A percentile compares a stretch with the other conserved stretches of the same genome.
Evolutionary conservation across 2,888 invertebrate species (phyloP).

Genomic region (Tortrix viridana): DNA sequence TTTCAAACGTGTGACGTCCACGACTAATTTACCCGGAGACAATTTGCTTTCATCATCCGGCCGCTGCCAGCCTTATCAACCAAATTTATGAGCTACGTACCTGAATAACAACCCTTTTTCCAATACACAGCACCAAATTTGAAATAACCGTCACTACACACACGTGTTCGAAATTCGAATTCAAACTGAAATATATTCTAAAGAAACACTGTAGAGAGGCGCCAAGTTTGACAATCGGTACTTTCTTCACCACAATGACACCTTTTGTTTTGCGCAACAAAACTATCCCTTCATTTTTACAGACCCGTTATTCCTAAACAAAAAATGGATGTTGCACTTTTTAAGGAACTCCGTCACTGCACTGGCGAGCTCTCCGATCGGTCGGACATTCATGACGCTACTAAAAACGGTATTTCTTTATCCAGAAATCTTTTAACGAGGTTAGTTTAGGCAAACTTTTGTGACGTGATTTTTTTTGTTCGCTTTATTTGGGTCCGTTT

Average conservation of each 20-base stretch:
- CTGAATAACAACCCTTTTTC: slow-evolving; percentile 42
- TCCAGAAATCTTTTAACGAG: slow-evolving; percentile 83
- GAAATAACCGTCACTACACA: slow-evolving; percentile 16
- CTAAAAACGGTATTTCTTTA: slow-evolving; percentile 83
- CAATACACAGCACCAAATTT: slow-evolving; percentile 1
- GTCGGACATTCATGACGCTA: slow-evolving; percentile 80
- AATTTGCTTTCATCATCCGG: slow-evolving; percentile 64
- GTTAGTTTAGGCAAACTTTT: slow-evolving; percentile 84
- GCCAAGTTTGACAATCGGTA: slow-evolving; percentile 71
- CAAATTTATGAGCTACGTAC: slow-evolving; percentile 53
- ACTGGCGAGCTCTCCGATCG: slow-evolving; percentile 78
- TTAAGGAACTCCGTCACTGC: slow-evolving; percentile 59
- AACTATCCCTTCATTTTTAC: slow-evolving; percentile 72
- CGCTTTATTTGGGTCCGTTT: slow-evolving; percentile 74
- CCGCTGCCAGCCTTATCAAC: slow-evolving; percentile 56
- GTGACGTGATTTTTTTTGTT: slow-evolving; percentile 79
- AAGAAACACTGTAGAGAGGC: slow-evolving; percentile 45
- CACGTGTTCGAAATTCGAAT: slow-evolving; percentile 6
- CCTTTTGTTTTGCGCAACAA: slow-evolving; percentile 64
- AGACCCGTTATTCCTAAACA: slow-evolving; percentile 50
- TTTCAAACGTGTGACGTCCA: slow-evolving; percentile 66
- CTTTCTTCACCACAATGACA: slow-evolving; percentile 74
- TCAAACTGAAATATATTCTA: slow-evolving; percentile 18
- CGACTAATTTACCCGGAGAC: slow-evolving; percentile 70
- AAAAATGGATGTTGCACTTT: slow-evolving; percentile 42